Conservation (phyloP, 2,113 vertebrate genomes). For the Onychostoma macrolepis region DNA sequence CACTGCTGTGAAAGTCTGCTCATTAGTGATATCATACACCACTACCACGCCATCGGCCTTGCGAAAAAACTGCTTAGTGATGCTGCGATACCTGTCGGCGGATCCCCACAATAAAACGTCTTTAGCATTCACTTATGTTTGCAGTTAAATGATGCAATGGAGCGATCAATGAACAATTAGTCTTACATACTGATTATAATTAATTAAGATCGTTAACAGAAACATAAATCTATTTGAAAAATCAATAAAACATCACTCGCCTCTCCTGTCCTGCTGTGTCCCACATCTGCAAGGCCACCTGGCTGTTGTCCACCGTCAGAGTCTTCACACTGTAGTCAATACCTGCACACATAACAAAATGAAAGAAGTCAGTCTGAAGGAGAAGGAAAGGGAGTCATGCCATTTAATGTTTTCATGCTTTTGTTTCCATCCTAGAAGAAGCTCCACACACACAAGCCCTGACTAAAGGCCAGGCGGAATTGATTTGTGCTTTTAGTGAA, state of each 20-base stretch:
- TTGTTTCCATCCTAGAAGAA: background rate
- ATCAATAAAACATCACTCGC: slow-evolving; percentile 58
- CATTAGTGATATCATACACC: slow-evolving; percentile 88
- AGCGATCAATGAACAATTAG: background rate
- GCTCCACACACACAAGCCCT: background rate
- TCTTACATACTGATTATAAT: background rate
- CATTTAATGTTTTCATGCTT: background rate
- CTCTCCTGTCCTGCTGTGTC: slow-evolving; percentile 94
- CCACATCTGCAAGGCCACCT: slow-evolving; percentile 90
- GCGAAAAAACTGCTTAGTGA: slow-evolving; percentile 95
- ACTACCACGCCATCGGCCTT: slow-evolving; percentile 90
- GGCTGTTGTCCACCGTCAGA: slow-evolving; percentile 79
- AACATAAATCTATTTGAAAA: background rate
- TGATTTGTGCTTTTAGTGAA: slow-evolving; percentile 24
- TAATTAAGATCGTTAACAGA: background rate
- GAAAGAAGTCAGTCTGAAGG: background rate
- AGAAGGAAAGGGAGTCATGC: background rate
- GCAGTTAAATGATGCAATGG: background rate
- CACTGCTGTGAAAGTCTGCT: slow-evolving; percentile 84
- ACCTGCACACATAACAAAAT: slow-evolving; percentile 68
- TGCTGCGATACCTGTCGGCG: slow-evolving; percentile 84
- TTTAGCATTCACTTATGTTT: background rate
- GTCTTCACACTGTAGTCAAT: slow-evolving; percentile 93
- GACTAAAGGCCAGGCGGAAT: slow-evolving; percentile 37
- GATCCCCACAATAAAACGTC: background rate